Percentiles rank a stretch among this genome's conserved stretches.
Conservation (phyloP, 2,797 vertebrate species). For the Austrolebias charrua region DNA sequence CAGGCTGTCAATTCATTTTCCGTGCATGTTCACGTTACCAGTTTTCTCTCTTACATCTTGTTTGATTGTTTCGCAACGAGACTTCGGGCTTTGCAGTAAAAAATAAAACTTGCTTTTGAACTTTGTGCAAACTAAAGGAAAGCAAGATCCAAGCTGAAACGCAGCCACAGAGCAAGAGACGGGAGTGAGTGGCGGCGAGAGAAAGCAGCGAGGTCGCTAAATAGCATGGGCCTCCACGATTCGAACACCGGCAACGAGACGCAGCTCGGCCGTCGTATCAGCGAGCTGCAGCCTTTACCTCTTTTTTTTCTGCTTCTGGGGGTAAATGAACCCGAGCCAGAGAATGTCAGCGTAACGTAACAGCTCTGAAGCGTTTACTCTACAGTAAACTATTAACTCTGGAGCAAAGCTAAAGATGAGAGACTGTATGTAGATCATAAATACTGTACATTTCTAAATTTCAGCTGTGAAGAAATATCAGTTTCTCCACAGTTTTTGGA, state of each 20-base stretch:
- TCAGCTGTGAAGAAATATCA: background rate
- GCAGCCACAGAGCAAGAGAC: conserved; percentile 22
- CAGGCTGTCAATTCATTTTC: too few species aligned
- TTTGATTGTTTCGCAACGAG: background rate
- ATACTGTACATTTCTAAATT: background rate
- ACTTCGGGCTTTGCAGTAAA: background rate
- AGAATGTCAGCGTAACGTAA: background rate
- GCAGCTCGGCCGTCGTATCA: conserved; percentile 63
- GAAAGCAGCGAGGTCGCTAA: conserved; percentile 62
- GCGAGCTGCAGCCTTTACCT: conserved; percentile 67
- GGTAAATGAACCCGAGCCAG: conserved; percentile 33
- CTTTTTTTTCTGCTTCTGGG: conserved; percentile 30
- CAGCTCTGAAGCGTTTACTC: background rate
- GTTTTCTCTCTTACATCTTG: background rate
- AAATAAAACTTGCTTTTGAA: background rate
- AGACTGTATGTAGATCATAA: too few species aligned
- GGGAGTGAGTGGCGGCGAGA: conserved; percentile 49
- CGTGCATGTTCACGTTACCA: background rate
- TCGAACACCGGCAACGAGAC: conserved; percentile 52
- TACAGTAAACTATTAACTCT: background rate
- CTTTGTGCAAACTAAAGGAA: background rate
- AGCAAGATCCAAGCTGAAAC: conserved; percentile 12
- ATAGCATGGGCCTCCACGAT: conserved; percentile 57
- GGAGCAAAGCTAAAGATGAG: background rate
- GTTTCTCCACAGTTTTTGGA: too few species aligned